These are phyloP conservation scores for Bruchidius siliquastri DNA, from an alignment of 2,888 invertebrate genomes.

Conservation along the genomic window DNA sequence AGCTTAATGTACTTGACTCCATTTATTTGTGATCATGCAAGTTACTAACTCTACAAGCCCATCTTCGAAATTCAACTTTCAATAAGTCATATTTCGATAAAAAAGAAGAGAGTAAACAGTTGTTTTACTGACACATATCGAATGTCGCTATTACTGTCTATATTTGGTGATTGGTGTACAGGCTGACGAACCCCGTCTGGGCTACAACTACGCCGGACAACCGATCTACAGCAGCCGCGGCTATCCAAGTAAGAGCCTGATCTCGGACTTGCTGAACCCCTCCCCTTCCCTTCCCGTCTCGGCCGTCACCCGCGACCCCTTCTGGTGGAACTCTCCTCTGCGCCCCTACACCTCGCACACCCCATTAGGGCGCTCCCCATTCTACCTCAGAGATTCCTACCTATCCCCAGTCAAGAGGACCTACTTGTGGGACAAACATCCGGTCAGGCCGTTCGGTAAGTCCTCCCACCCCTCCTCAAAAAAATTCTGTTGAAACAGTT, in stretches of 20 bases:
- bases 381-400: slow-evolving; percentile 80
- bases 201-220: slow-evolving; percentile 69
- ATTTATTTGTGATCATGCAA: too few relatives aligned
- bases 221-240: slow-evolving; percentile 66
- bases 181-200: background rate
- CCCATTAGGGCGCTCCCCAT: slow-evolving; percentile 68
- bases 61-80: too few relatives aligned
- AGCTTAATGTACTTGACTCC: too few relatives aligned
- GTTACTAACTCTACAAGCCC: too few relatives aligned
- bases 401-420: slow-evolving; percentile 87
- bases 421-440: slow-evolving; percentile 88
- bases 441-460: slow-evolving; percentile 87
- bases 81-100: too few relatives aligned
- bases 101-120: too few relatives aligned
- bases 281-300: slow-evolving; percentile 73
- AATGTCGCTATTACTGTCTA: too few relatives aligned
- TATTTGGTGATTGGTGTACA: background rate
- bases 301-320: slow-evolving; percentile 80
- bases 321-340: slow-evolving; percentile 84
- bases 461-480: slow-evolving; percentile 30
- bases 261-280: slow-evolving; percentile 71
- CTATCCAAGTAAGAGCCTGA: slow-evolving; percentile 49
- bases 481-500: background rate
- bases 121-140: too few relatives aligned
- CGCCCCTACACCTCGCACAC: slow-evolving; percentile 63